These are phyloP conservation scores for Eupeodes luniger DNA, from an alignment of 2,888 invertebrate species.

Conservation along the genomic window DNA sequence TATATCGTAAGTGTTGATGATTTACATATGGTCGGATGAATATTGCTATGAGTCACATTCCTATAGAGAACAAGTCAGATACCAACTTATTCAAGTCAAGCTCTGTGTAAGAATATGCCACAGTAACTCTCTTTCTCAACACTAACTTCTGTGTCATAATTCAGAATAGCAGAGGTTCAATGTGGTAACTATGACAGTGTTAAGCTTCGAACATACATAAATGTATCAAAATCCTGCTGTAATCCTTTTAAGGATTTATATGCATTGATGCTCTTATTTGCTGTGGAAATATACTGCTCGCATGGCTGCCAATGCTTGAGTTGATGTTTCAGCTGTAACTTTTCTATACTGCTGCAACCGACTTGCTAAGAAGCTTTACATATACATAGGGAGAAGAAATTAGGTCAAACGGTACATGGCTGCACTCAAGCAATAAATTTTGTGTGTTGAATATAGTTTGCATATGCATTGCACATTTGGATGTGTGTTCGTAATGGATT, in stretches of 20 bases:
- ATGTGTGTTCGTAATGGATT: background rate
- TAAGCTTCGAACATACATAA: slow-evolving; percentile 64
- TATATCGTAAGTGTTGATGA: too few relatives aligned
- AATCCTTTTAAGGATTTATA: slow-evolving; percentile 70
- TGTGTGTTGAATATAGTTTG: slow-evolving; percentile 69
- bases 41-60: too few relatives aligned
- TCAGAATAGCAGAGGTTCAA: too few relatives aligned
- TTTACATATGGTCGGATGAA: too few relatives aligned
- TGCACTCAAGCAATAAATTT: slow-evolving; percentile 67
- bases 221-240: slow-evolving; percentile 70
- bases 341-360: background rate
- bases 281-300: slow-evolving; percentile 26
- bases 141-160: too few relatives aligned
- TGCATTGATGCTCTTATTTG: slow-evolving; percentile 69
- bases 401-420: slow-evolving; percentile 70
- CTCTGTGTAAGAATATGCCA: too few relatives aligned
- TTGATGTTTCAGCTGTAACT: slow-evolving; percentile 17
- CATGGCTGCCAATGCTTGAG: slow-evolving; percentile 44
- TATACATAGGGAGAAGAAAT: slow-evolving; percentile 25
- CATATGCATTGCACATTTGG: slow-evolving; percentile 23
- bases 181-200: slow-evolving; percentile 61
- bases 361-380: slow-evolving; percentile 47
- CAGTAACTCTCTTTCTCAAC: too few relatives aligned
- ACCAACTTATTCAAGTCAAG: too few relatives aligned
- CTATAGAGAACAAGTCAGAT: too few relatives aligned